These are phyloP conservation scores for Scrobipalpa costella DNA, from an alignment of 2,888 invertebrate species.

Conservation along the genomic window DNA sequence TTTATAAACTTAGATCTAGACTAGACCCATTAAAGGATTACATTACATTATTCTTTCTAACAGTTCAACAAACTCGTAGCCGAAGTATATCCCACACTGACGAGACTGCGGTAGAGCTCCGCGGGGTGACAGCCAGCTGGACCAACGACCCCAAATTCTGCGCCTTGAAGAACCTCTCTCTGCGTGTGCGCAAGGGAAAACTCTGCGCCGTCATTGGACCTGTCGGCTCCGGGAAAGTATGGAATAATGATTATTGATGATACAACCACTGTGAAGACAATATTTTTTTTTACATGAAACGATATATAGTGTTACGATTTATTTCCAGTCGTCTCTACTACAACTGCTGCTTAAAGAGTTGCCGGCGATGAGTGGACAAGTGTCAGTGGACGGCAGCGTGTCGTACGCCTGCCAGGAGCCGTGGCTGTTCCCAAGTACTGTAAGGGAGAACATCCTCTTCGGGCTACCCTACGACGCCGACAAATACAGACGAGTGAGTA, in stretches of 20 bases:
- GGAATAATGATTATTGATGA: too few species aligned
- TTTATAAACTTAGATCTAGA: too few species aligned
- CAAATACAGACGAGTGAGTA: slow-evolving; percentile 76
- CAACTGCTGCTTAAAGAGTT: slow-evolving; percentile 88
- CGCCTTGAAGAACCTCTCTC: slow-evolving; percentile 77
- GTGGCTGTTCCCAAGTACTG: slow-evolving; percentile 89
- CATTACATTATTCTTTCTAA: neutral
- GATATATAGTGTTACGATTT: too few species aligned
- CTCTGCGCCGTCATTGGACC: slow-evolving; percentile 87
- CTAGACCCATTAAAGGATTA: too few species aligned
- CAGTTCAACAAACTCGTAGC: neutral
- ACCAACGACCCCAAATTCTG: slow-evolving; percentile 72
- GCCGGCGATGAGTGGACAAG: slow-evolving; percentile 81
- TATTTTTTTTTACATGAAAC: neutral
- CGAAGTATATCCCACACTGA: slow-evolving; percentile 52
- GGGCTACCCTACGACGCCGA: slow-evolving; percentile 84
- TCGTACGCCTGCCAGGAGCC: slow-evolving; percentile 92
- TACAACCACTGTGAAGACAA: too few species aligned
- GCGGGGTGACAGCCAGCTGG: slow-evolving; percentile 76
- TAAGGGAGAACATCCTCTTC: slow-evolving; percentile 93
- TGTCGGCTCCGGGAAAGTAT: slow-evolving; percentile 88
- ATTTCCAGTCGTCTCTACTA: slow-evolving; percentile 81
- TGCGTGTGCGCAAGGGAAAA: slow-evolving; percentile 79
- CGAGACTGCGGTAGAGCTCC: slow-evolving; percentile 57
- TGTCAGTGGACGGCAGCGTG: slow-evolving; percentile 83